Base-by-base conservation (phyloP, 2,113 vertebrate species). In the Columba livia region DNA sequence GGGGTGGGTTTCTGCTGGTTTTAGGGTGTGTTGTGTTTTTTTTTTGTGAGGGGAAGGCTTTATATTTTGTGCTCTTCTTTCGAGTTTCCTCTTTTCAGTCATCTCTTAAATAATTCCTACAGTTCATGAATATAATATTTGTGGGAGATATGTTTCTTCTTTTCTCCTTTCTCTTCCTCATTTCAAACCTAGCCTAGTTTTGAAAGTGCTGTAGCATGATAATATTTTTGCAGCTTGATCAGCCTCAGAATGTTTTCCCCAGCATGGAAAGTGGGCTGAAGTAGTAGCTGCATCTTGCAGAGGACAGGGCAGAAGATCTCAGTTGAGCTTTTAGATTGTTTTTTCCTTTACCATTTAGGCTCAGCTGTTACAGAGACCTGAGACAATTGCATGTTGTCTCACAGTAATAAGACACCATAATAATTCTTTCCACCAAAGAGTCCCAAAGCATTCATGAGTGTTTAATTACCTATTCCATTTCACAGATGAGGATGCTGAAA, bases 61-160 rank as follows among this genome's bases (percentile, higher is more conserved):
- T 74, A 51, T 71, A 24, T 88, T 94, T 94, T 96, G 70, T 96
- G 90, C 53, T 97, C 81, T 97, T 98, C 93, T 94, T 95, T 91
- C 91, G 94, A 96, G 83, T 97, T 96, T 94, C 77, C 85, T 97
- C 95, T 97, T 97, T 98, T 97, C 94, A 96, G 93, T 94, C 67
- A 90, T 96, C 83, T 98, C 91, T 94, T 98, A 96, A 98, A 98
- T 97, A 98, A 97, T 98, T 98, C 88, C 92, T 94, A 65, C 51
- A 28, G 70, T 96, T 97, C 91, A 93, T 95, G 82, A 96, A 96
- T 95, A 67, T 87, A 93, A 70, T 91, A 87, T 98, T 96, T 98
- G 91, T 96, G 85, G 93, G 82, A 97, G 94, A 93, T 34, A 66
- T 54, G 58, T 90, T 96, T 92, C 87, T 81, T 93, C 89, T 96